These are phyloP conservation scores for Synodontis membranacea DNA, from an alignment of 2,113 vertebrate species.

Conservation along the genomic window DNA sequence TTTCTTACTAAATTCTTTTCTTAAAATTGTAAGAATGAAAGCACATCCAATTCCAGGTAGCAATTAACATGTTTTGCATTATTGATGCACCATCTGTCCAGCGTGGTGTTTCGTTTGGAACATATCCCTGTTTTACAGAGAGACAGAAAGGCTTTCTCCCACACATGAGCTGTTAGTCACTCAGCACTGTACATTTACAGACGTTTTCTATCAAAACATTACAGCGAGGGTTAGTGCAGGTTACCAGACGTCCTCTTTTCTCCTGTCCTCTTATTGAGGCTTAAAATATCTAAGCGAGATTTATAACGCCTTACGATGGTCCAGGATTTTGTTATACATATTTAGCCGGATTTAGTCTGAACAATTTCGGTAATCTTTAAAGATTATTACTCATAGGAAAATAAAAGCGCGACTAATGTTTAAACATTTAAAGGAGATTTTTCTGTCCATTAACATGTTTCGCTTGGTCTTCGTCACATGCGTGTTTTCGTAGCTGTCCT, in stretches of 20 bases:
- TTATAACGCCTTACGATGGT: not conserved
- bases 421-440: not conserved
- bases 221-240: not conserved
- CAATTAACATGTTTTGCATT: constrained; percentile 63
- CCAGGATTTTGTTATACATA: not conserved
- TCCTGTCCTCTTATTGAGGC: not conserved
- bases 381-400: not conserved
- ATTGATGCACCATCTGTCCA: constrained; percentile 70
- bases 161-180: not conserved
- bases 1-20: not conserved
- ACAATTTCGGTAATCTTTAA: not conserved
- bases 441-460: not conserved
- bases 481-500: not conserved
- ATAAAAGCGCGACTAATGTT: not conserved
- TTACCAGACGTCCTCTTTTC: not conserved
- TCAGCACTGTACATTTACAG: not conserved
- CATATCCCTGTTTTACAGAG: not conserved
- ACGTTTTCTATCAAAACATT: constrained; percentile 7
- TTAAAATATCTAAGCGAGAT: not conserved
- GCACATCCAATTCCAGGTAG: constrained; percentile 42
- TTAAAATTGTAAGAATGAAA: not conserved
- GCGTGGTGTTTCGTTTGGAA: constrained; percentile 12
- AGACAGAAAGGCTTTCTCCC: not conserved
- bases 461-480: not conserved
- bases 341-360: not conserved